These are phyloP conservation scores for Eremobia ochroleuca DNA, from an alignment of 2,888 invertebrate species.

Conservation along the genomic window DNA sequence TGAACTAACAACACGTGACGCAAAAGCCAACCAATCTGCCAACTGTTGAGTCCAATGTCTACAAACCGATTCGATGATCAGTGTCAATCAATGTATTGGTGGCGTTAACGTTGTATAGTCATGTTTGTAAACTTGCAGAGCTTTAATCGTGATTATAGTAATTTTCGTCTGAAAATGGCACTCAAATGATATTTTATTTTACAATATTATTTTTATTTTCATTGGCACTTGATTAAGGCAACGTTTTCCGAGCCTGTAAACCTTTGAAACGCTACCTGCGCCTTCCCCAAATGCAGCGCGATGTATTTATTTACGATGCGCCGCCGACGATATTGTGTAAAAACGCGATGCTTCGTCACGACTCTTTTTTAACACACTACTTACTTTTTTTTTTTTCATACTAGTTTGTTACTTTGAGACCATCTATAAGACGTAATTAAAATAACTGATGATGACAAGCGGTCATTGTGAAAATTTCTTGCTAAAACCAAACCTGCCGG, in stretches of 20 bases:
- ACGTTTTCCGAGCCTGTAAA: not conserved
- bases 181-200: not conserved
- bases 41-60: not conserved
- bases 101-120: not conserved
- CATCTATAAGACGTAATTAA: not conserved
- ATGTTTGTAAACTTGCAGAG: not conserved
- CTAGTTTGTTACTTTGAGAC: not conserved
- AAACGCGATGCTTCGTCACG: not conserved
- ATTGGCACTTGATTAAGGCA: not conserved
- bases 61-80: not conserved
- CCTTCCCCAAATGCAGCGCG: too few species aligned
- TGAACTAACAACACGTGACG: not conserved
- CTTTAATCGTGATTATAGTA: too few species aligned
- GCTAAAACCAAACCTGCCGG: too few species aligned
- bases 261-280: too few species aligned
- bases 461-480: not conserved
- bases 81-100: not conserved
- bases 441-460: not conserved
- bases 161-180: not conserved
- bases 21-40: not conserved
- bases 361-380: not conserved
- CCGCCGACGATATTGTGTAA: not conserved
- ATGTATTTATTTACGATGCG: not conserved
- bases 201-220: too few species aligned
- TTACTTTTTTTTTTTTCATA: too few species aligned